Percentiles rank a stretch among this genome's conserved stretches.
Conservation (phyloP, 2,888 invertebrate species). For the Seira ritae region DNA sequence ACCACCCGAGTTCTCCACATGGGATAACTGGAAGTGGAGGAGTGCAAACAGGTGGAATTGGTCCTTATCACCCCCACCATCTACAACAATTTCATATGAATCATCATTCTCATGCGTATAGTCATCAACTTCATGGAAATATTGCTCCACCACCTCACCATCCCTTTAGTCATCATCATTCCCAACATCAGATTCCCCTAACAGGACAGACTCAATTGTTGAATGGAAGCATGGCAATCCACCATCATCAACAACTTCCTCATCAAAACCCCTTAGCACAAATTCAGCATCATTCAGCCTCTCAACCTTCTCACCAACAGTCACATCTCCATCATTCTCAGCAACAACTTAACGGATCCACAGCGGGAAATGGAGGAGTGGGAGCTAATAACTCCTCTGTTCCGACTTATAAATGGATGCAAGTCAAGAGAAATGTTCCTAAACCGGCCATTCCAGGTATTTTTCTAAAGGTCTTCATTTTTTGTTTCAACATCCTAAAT, state of each 20-base stretch:
- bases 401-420: slow-evolving; percentile 99
- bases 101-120: slow-evolving; percentile 48
- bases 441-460: slow-evolving; percentile 83
- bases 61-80: slow-evolving; percentile 60
- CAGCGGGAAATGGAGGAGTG: slow-evolving; percentile 52
- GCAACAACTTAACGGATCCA: slow-evolving; percentile 57
- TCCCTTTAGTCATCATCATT: slow-evolving; percentile 54
- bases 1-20: slow-evolving; percentile 39
- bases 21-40: slow-evolving; percentile 33
- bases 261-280: slow-evolving; percentile 67
- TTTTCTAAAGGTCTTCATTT: background rate
- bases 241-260: slow-evolving; percentile 65
- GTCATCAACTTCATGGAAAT: slow-evolving; percentile 56
- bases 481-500: background rate
- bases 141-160: slow-evolving; percentile 54
- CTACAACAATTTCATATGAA: slow-evolving; percentile 65
- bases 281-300: slow-evolving; percentile 63
- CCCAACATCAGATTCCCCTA: slow-evolving; percentile 58
- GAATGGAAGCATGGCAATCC: slow-evolving; percentile 60
- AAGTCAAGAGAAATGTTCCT: slow-evolving; percentile 96
- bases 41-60: slow-evolving; percentile 50
- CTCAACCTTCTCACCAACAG: slow-evolving; percentile 67
- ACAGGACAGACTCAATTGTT: slow-evolving; percentile 54
- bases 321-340: slow-evolving; percentile 72
- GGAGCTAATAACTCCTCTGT: slow-evolving; percentile 61